A percentile compares a stretch with the other conserved stretches of the same genome.
These are phyloP conservation scores for Malthinus flaveolus DNA, from an alignment of 2,888 invertebrate genomes.

Conservation along the genomic window DNA sequence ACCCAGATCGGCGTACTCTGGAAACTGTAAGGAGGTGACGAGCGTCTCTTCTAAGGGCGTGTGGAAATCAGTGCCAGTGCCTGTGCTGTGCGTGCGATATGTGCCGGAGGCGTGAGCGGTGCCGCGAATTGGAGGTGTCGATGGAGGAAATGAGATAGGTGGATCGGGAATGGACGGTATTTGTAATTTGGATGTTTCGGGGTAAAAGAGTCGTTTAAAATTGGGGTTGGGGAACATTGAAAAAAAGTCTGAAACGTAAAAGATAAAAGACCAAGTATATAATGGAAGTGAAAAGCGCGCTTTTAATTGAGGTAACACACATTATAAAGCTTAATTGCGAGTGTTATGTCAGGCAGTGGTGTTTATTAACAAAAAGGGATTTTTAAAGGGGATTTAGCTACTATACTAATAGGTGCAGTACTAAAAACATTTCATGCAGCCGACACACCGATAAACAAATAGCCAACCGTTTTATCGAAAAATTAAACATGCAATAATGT, in stretches of 20 bases:
- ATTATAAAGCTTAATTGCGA: constrained; percentile 23
- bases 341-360: constrained; percentile 2
- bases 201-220: constrained; percentile 58
- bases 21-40: constrained; percentile 52
- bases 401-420: constrained; percentile 5
- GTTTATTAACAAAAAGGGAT: constrained; percentile 2
- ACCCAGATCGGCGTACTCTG: constrained; percentile 50
- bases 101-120: constrained; percentile 49
- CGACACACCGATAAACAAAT: constrained; percentile 4
- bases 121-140: constrained; percentile 49
- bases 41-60: constrained; percentile 55
- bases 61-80: constrained; percentile 48
- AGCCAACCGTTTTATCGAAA: constrained; percentile 1
- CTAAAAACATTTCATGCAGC: constrained; percentile 5
- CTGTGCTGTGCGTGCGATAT: constrained; percentile 52
- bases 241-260: constrained; percentile 63
- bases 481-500: constrained; percentile 2
- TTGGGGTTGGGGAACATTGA: constrained; percentile 61
- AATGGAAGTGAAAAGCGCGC: constrained; percentile 23
- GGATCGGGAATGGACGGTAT: constrained; percentile 61
- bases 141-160: constrained; percentile 64
- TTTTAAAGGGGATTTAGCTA: constrained; percentile 1
- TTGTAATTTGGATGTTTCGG: constrained; percentile 59
- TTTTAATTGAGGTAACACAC: constrained; percentile 27
- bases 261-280: constrained; percentile 35